Conservation (phyloP, 1,140 invertebrate species). For the Cotesia glomerata region DNA sequence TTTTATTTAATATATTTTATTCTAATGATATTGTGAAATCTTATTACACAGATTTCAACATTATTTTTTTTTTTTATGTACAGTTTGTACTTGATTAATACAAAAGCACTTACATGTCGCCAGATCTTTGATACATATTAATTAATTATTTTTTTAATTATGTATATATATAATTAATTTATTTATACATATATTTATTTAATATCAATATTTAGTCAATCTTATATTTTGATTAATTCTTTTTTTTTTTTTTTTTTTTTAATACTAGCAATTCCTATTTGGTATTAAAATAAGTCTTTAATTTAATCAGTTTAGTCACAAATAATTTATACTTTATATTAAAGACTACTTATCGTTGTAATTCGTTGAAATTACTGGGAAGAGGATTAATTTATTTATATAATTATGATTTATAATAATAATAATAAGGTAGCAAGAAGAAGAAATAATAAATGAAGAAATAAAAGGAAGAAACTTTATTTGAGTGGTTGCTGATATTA, state of each 20-base stretch:
- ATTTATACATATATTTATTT: slow-evolving; percentile 3
- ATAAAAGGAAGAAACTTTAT: too few relatives aligned
- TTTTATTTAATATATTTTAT: too few relatives aligned
- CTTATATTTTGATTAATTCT: background rate
- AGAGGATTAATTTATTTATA: background rate
- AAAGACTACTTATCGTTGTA: slow-evolving; percentile 13
- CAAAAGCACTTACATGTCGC: slow-evolving; percentile 41
- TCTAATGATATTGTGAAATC: too few relatives aligned
- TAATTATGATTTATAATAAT: background rate
- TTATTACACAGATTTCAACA: background rate
- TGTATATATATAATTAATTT: background rate
- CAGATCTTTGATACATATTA: slow-evolving; percentile 10
- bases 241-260: background rate
- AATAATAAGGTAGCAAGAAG: background rate
- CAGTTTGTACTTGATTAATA: slow-evolving; percentile 44
- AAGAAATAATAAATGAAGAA: background rate
- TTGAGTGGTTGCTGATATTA: too few relatives aligned
- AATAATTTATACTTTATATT: slow-evolving; percentile 8
- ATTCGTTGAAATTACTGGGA: slow-evolving; percentile 3
- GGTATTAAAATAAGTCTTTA: slow-evolving; percentile 23
- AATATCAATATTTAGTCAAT: background rate
- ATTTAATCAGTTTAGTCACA: background rate
- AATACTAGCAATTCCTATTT: background rate
- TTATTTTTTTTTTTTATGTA: slow-evolving; percentile 34
- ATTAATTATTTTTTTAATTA: background rate